Evolutionary conservation across 2,797 vertebrate genomes (phyloP), one percentile per base, ranked within the genome.

Genomic region (Acanthurus lineatus): DNA sequence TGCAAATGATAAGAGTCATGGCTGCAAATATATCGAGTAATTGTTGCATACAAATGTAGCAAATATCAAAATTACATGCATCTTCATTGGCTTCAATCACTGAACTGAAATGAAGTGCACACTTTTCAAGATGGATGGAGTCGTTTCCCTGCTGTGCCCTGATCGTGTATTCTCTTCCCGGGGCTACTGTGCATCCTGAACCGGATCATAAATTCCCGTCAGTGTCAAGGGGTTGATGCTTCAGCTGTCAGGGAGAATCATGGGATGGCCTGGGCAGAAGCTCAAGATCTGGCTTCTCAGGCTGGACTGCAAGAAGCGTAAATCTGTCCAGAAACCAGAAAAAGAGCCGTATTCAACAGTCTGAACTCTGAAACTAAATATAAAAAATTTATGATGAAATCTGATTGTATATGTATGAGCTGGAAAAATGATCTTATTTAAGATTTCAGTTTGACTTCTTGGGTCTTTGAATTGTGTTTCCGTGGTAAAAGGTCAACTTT

Each of bases 241-340:
- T 97, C 97, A 98, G 97, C 97, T 98, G 97, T 97, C 96, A 88
- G 76, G 94, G 87, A 92, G 92, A 92, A 96, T 97, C 96, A 96
- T 80, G 90, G 94, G 91, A 93, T 92, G 91, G 91, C 92, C 92
- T 86, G 93, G 90, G 90, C 89, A 92, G 84, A 92, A 92, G 95
- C 86, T 90, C 93, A 93, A 94, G 95, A 94, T 77, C 91, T 79
- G 92, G 94, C 94, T 90, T 89, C 93, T 81, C 90, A 73, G 85
- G 88, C 88, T 44, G 76, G 63, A 77, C 73, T 62, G 81, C 54
- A 64, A 53, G 52, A 81, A 71, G 67, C 35, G 69, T 87, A 87
- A 86, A 92, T 88, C 85, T 81, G 75, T 76, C 79, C 7, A 64
- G 70, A 79, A 70, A 83, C 79, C 76, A 25, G 25, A 64, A 60